Evolutionary conservation across 2,797 vertebrate genomes (phyloP).

Genomic region (Xenentodon cancila): DNA sequence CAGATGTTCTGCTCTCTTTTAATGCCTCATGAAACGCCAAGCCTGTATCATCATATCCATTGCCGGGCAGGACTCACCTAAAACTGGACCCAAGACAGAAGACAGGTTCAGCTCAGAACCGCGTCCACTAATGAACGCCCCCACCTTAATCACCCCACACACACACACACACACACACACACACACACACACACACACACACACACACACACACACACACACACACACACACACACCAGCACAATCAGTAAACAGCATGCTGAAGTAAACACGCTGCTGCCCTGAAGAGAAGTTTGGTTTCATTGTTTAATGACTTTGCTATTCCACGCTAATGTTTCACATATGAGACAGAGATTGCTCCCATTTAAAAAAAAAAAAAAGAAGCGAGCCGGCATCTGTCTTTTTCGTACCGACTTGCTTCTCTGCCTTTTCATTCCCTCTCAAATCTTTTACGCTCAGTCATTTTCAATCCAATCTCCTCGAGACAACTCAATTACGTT

Average conservation of each 20-base stretch:
- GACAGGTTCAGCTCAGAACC: conserved; percentile 46
- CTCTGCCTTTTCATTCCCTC: conserved; percentile 52
- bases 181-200: not conserved
- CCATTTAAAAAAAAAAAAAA: conserved; percentile 35
- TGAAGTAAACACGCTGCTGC: conserved; percentile 57
- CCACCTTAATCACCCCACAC: no score
- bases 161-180: conserved; percentile 3
- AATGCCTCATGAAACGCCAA: conserved; percentile 56
- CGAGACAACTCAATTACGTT: conserved; percentile 61
- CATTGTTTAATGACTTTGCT: conserved; percentile 73
- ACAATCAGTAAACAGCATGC: conserved; percentile 14
- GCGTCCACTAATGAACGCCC: conserved; percentile 2
- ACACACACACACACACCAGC: no score
- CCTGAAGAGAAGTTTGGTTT: conserved; percentile 59
- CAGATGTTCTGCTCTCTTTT: conserved; percentile 62
- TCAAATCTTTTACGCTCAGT: conserved; percentile 62
- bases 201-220: conserved; percentile 1
- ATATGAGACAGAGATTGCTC: conserved; percentile 70
- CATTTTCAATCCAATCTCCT: conserved; percentile 59
- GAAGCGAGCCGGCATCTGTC: conserved; percentile 49
- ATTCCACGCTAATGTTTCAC: conserved; percentile 72
- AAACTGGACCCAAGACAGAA: conserved; percentile 34
- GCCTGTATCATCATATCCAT: conserved; percentile 56
- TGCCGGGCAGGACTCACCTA: conserved; percentile 34
- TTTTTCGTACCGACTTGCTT: conserved; percentile 57